Evolutionary conservation across 2,113 vertebrate genomes (phyloP), one percentile per base, ranked within the genome.

Genomic region (Nerophis lumbriciformis): DNA sequence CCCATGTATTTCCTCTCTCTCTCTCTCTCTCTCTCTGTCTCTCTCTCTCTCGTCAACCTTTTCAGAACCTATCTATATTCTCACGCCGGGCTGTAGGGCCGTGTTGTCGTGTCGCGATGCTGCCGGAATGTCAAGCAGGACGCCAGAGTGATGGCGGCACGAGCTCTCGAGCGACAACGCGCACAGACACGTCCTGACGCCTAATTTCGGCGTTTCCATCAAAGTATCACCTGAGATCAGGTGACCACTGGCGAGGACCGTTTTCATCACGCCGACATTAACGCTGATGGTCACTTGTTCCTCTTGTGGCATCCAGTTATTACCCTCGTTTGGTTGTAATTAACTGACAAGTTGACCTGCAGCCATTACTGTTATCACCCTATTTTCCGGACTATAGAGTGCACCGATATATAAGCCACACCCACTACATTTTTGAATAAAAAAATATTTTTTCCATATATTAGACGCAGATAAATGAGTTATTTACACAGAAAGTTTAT

Each of bases 51-150:
- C 85, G 80, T 89, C 89, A 87, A 89, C 89, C 89, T 91, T 90
- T 90, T 88, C 87, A 88, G 79, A 88, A 83, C 85, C 76, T 83
- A 82, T 83, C 80, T 85, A 77, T 84, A 87, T 86, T 86, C 83
- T 88, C 86, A 73, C 73, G 73, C 81, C 69, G 61, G 82, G 80
- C 82, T 88, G 78, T 85, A 78, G 82, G 80, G 83, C 75, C 72
- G 76, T 88, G 84, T 90, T 90, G 87, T 87, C 88, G 89, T 87
- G 87, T 88, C 88, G 88, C 89, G 86, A 86, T 80, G 87, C 85
- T 88, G 87, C 85, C 89, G 89, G 89, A 90, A 91, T 91, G 86
- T 90, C 88, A 91, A 90, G 72, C 77, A 83, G 83, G 84, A 87
- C 84, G 79, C 82, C 81, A 85, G 71, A 85, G 76, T 83, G 71